Evolutionary conservation across 2,797 vertebrate genomes (phyloP).

Genomic region (Nyctibius grandis): DNA sequence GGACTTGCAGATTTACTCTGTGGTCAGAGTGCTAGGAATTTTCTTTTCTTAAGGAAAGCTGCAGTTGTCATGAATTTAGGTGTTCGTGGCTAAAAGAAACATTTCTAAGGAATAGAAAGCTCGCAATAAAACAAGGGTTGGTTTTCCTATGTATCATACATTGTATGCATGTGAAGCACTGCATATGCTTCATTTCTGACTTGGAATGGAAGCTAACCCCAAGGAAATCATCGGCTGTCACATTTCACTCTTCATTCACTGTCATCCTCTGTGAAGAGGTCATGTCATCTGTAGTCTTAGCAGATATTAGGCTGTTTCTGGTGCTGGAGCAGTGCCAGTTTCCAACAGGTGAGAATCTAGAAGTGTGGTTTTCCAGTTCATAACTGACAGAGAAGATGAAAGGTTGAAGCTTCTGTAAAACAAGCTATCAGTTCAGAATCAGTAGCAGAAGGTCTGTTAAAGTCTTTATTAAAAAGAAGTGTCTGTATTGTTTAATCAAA

Average conservation of each 20-base stretch:
- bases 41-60: neutral
- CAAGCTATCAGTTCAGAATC: neutral
- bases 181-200: neutral
- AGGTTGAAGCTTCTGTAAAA: neutral
- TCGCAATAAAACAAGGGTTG: neutral
- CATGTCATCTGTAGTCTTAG: neutral
- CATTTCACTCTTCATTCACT: neutral
- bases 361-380: neutral
- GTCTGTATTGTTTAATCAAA: neutral
- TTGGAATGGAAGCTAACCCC: neutral
- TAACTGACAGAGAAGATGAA: neutral
- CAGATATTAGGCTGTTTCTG: neutral
- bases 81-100: neutral
- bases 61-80: neutral
- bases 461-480: neutral
- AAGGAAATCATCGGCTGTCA: neutral
- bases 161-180: neutral
- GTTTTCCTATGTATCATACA: neutral
- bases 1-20: neutral
- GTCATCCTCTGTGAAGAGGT: neutral
- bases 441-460: neutral
- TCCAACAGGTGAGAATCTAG: neutral
- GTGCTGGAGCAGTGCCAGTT: neutral
- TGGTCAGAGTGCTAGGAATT: neutral
- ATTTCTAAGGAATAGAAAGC: neutral